Percentiles rank a stretch among this genome's conserved stretches.
phyloP scores from a whole-genome alignment of 2,888 invertebrate species.

The Ganaspis brasiliensis region DNA sequence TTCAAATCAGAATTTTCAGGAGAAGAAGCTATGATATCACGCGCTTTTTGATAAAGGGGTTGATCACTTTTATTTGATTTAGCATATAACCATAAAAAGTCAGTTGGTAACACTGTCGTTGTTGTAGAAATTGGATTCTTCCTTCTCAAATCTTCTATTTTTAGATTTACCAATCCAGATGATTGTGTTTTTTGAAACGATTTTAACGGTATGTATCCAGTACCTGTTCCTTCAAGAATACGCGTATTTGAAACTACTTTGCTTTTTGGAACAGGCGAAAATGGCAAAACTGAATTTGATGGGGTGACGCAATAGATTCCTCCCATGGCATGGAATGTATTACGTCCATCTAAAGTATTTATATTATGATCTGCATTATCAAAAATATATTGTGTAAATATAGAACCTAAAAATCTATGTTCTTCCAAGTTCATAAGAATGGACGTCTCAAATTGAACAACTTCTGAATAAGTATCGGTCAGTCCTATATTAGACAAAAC shows the following conservation, averaged over 20 bases:
- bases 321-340: slow-evolving; percentile 56
- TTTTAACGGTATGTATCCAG: background rate
- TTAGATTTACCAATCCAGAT: background rate
- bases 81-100: slow-evolving; percentile 12
- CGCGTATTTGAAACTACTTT: background rate
- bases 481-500: slow-evolving; percentile 65
- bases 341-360: slow-evolving; percentile 51
- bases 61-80: slow-evolving; percentile 57
- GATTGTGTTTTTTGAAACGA: background rate
- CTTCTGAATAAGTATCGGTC: slow-evolving; percentile 66
- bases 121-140: background rate
- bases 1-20: slow-evolving; percentile 45
- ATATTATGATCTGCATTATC: slow-evolving; percentile 51
- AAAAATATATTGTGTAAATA: slow-evolving; percentile 63
- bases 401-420: background rate
- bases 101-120: background rate
- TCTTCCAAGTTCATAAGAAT: slow-evolving; percentile 40
- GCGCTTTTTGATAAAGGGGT: slow-evolving; percentile 58
- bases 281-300: background rate
- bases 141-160: background rate
- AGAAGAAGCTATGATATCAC: slow-evolving; percentile 45
- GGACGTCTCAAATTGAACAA: slow-evolving; percentile 65
- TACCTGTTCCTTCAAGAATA: background rate
- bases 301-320: slow-evolving; percentile 49
- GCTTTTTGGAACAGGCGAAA: background rate